phyloP scores from a whole-genome alignment of 2,797 vertebrate genomes.

The Sebastes diploproa region DNA sequence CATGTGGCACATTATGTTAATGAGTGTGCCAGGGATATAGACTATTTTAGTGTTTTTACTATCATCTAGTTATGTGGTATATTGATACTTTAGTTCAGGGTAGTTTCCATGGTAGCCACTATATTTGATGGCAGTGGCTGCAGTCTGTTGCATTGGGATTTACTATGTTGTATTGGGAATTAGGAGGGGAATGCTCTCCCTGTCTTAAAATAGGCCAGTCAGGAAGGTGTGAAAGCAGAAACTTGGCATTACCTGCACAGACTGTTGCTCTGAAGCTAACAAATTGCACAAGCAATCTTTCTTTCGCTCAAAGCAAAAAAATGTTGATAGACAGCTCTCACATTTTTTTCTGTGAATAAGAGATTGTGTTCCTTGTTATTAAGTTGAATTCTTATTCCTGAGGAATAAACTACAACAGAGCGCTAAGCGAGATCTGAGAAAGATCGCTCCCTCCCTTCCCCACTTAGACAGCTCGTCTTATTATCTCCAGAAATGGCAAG shows the following conservation, averaged over 20 bases:
- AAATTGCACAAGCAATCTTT: conserved; percentile 44
- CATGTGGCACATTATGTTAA: conserved; percentile 64
- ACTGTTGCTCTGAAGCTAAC: conserved; percentile 56
- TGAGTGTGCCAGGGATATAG: conserved; percentile 42
- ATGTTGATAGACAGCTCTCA: conserved; percentile 70
- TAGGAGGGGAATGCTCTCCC: conserved; percentile 43
- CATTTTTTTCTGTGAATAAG: conserved; percentile 62
- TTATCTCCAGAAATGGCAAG: conserved; percentile 75
- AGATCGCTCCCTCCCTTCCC: conserved; percentile 33
- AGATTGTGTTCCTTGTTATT: conserved; percentile 66
- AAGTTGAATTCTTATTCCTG: conserved; percentile 66
- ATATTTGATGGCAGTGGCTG: conserved; percentile 44
- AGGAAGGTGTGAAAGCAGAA: conserved; percentile 55
- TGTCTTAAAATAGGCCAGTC: conserved; percentile 65
- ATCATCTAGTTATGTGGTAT: conserved; percentile 31
- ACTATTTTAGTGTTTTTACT: conserved; percentile 47
- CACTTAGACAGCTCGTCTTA: conserved; percentile 68
- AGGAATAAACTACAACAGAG: conserved; percentile 67
- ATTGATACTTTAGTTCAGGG: conserved; percentile 30
- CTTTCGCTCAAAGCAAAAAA: conserved; percentile 40
- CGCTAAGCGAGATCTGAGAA: conserved; percentile 60
- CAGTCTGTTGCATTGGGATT: conserved; percentile 53
- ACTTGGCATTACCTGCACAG: conserved; percentile 49
- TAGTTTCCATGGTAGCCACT: conserved; percentile 64
- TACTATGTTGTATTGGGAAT: conserved; percentile 55